Conservation (phyloP, 2,888 invertebrate genomes). For the Dorcus hopei region DNA sequence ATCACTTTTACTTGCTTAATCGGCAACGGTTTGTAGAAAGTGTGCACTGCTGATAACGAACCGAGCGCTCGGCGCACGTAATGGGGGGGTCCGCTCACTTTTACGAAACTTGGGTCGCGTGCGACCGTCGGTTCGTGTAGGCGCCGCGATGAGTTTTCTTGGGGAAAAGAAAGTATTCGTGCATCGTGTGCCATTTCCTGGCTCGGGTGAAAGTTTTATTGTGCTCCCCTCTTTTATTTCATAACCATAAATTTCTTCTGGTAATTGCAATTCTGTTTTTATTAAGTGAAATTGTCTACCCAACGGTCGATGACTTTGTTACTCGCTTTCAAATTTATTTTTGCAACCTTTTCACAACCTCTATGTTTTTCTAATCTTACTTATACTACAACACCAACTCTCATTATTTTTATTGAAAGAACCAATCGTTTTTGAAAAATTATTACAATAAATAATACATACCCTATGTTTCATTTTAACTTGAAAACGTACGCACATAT, state of each 20-base stretch:
- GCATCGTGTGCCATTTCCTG: conserved; percentile 7
- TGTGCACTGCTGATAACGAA: background rate
- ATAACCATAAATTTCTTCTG: conserved; percentile 16
- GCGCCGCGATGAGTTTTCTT: background rate
- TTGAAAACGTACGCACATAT: too few relatives aligned
- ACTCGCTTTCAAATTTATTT: conserved; percentile 14
- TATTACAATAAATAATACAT: too few relatives aligned
- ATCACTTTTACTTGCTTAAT: conserved; percentile 28
- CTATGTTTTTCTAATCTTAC: background rate
- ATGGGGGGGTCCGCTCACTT: background rate
- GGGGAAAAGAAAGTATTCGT: background rate
- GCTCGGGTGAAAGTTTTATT: conserved; percentile 2
- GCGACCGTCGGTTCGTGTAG: background rate
- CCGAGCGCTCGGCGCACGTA: too few relatives aligned
- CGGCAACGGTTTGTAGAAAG: conserved; percentile 21
- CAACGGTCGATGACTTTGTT: conserved; percentile 9
- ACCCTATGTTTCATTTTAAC: too few relatives aligned
- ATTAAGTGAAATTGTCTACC: conserved; percentile 12
- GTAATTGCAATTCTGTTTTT: background rate
- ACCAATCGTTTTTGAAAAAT: too few relatives aligned
- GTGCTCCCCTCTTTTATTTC: conserved; percentile 7
- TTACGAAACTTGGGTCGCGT: too few relatives aligned
- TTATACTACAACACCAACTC: too few relatives aligned
- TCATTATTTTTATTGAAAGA: too few relatives aligned
- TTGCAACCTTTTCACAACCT: background rate